Base-by-base conservation (phyloP, 92 coral and sea anemone genomes). In the Ricordea florida region DNA sequence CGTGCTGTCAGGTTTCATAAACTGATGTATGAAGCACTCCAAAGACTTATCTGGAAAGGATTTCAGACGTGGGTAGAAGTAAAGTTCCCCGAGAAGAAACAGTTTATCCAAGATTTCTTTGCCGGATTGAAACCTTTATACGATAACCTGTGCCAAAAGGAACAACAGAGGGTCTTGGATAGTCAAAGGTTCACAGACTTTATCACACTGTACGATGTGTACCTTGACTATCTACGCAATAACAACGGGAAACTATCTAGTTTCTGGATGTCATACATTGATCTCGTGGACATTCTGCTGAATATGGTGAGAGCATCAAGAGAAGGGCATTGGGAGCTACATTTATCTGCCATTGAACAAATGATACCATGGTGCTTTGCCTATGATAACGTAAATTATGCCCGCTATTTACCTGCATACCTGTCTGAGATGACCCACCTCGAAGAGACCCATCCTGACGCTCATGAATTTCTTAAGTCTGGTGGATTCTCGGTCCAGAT, bases 401-500 rank as follows among this genome's bases (percentile, higher is more conserved):
- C 84, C 37, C 58, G 80, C 61, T 84, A 84, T 60, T 44, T 85
- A 27, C 66, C 80, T 47, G 83, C 52, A 16, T 77, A 84, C 51
- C 66, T 79, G 63, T 64, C 37, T 15, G 72, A 44, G 10, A 41
- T 65, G 72, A 5, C 72, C 9, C 72, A 65, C 57, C 30, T 44
- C 4, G 45, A 0, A 10, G 76, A 69, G 40, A 70, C 64, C 21
- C 79, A 80, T 46, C 86, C 81, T 5, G n/a, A n/a, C n/a, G n/a
- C n/a, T n/a, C n/a, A n/a, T n/a, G n/a, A n/a, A n/a, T n/a, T n/a
- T n/a, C n/a, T n/a, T n/a, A n/a, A n/a, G n/a, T n/a, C n/a, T n/a
- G 90, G 90, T 23, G 85, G 79, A 69, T 87, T 82, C 42, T 74
- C 78, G 21, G 87, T 86, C 6, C 92, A 86, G 57, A 74, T 78